A percentile compares a stretch with the other conserved stretches of the same genome.
Conservation (phyloP, 2,113 vertebrate genomes). For the Macrotis lagotis region DNA sequence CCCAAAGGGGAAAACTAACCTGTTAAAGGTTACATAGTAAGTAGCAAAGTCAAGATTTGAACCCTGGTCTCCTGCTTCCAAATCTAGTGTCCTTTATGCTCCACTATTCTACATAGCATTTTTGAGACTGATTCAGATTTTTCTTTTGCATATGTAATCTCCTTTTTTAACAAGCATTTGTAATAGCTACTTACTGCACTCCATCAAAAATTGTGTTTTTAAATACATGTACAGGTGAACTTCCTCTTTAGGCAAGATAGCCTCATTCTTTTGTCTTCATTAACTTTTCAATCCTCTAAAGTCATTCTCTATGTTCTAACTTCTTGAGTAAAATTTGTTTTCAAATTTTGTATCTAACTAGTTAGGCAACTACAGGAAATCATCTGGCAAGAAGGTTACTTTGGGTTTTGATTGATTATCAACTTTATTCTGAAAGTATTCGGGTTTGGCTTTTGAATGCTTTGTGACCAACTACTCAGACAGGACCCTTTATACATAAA, state of each 20-base stretch:
- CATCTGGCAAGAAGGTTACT: constrained; percentile 18
- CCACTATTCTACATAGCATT: constrained; percentile 19
- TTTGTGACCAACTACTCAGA: neutral
- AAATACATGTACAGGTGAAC: constrained; percentile 24
- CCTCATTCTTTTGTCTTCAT: constrained; percentile 1
- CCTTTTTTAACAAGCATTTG: constrained; percentile 7
- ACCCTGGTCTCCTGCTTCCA: neutral
- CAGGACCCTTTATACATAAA: neutral
- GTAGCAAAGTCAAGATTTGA: neutral
- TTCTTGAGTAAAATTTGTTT: neutral
- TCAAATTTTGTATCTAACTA: neutral
- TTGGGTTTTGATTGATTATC: constrained; percentile 4
- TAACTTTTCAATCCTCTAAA: neutral
- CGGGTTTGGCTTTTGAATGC: constrained; percentile 9
- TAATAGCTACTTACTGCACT: neutral
- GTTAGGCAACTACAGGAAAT: neutral
- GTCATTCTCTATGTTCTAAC: neutral
- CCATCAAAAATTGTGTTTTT: neutral
- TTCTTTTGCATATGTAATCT: constrained; percentile 25
- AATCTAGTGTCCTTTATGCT: neutral
- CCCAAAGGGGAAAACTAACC: neutral
- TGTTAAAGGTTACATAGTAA: neutral
- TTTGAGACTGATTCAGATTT: neutral
- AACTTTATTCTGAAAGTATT: constrained; percentile 14
- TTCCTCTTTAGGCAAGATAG: neutral